phyloP scores from a whole-genome alignment of 2,797 vertebrate genomes.

The Oryzias sinensis region DNA sequence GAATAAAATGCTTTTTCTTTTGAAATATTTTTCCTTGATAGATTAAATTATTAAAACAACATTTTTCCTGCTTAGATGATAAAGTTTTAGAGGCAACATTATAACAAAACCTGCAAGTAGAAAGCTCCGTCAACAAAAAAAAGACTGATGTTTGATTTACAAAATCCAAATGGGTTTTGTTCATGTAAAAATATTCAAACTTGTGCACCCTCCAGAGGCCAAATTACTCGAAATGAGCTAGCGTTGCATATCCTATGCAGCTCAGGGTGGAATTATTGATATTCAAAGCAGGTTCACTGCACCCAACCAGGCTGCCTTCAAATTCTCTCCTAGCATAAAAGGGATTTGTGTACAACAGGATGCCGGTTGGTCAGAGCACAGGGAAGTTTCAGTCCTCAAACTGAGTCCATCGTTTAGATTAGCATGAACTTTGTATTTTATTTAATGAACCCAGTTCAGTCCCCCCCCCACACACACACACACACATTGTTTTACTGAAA shows the following conservation, averaged over 20 bases:
- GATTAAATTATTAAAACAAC: too few species aligned
- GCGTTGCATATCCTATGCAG: slow-evolving; percentile 9
- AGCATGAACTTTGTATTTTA: slow-evolving; percentile 12
- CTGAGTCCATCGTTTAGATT: slow-evolving; percentile 24
- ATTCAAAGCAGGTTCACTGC: slow-evolving; percentile 60
- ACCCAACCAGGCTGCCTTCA: slow-evolving; percentile 67
- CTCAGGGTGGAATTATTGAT: slow-evolving; percentile 63
- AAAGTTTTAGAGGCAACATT: neutral
- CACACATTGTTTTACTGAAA: too few species aligned
- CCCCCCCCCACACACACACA: too few species aligned
- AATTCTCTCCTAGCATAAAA: slow-evolving; percentile 65
- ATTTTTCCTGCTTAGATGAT: neutral
- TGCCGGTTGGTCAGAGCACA: slow-evolving; percentile 35
- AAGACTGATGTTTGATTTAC: slow-evolving; percentile 28
- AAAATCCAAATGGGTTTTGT: slow-evolving; percentile 17
- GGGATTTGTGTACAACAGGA: slow-evolving; percentile 48
- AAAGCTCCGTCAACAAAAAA: slow-evolving; percentile 1
- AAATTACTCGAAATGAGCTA: slow-evolving; percentile 39
- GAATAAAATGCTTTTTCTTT: too few species aligned
- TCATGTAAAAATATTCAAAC: slow-evolving; percentile 46
- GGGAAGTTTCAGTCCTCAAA: slow-evolving; percentile 21
- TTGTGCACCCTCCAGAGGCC: slow-evolving; percentile 18
- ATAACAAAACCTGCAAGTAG: slow-evolving; percentile 6
- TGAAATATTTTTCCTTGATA: neutral
- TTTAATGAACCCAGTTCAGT: slow-evolving; percentile 2